Evolutionary conservation across 1,140 invertebrate species (phyloP), one percentile per base, ranked within the genome.

Genomic region (Gonatopus flavifemur): DNA sequence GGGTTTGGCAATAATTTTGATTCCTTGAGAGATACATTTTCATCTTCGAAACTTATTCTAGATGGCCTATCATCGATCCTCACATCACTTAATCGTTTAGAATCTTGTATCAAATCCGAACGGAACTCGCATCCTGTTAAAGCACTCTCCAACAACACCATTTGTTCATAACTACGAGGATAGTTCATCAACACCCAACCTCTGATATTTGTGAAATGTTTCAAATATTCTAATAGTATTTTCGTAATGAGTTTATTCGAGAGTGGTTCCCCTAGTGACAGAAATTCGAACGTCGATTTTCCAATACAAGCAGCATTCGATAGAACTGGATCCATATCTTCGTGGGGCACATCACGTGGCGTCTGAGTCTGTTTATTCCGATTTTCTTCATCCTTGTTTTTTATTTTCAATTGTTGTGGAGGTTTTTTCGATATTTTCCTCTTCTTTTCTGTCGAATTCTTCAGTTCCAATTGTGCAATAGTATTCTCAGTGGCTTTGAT

Each of bases 131-230:
- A 9, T 10, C 79, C 80, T 13, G 74, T 76, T 55, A 82, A 68
- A 4, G 69, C 69, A 57, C 80, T 75, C 62, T 86, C 84, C 8
- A 86, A 59, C 24, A 79, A 72, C 57, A 76, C 70, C 25, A 83
- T 81, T 68, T 86, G 79, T 12, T 76, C 60, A 43, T 82, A 80
- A 16, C 67, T 79, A 43, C 74, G 77, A 1, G 85, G 85, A 68
- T 82, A 87, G 63, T 86, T 83, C 40, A 86, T 67, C 16, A 86
- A 72, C 28, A 81, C 80, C 78, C 84, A 86, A 4, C 84, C 83
- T 38, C 79, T 60, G 28, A 80, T 74, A 49, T 78, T 54, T 4
- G 57, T 38, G 25, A 82, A 63, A 24, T 72, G 69, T 67, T 80
- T 82, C 15, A 86, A 52, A 61, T 85, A 86, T 56, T 84, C 83